Evolutionary conservation across 2,797 vertebrate species (phyloP), one percentile per base, ranked within the genome.

Genomic region (Cygnus olor): DNA sequence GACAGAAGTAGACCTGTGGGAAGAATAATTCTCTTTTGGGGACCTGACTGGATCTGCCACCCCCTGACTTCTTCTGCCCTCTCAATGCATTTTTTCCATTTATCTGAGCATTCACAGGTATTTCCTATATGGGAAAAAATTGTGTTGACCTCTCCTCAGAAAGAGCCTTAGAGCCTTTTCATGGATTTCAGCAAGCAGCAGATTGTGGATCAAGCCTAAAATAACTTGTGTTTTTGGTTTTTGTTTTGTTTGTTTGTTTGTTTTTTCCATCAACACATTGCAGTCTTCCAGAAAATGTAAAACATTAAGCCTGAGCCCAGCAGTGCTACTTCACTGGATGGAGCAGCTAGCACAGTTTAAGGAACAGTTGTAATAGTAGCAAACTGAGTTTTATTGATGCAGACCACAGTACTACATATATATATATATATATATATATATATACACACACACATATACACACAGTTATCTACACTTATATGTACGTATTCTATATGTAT

Each of bases 181-280:
- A 9, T 56, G 49, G 38, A 82, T 82, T 87, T 89, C 49, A 68
- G 68, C 49, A 79, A 85, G 54, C 18, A 76, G 25, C 0, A 1
- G 68, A 76, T 95, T 76, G 85, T 49, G 49, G 45, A 85, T 77
- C n/a, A 80, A 88, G 60, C 51, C 72, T 72, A 65, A 91, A 74
- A 51, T 89, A 91, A 85, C 73, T 19, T 47, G 57, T 28, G 27
- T 53, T 53, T 53, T 53, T 0, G 25, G 14, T 15, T 28, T 53
- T 53, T 15, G 27, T 28, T 53, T 60, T 58, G 13, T 60, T 60
- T 61, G 25, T 7, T 38, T 61, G 61, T 7, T 38, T 61, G 61
- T 78, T 80, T 44, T 53, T 78, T 69, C 56, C 45, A 71, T 63
- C 65, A 32, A 69, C 56, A 40, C 40, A 19, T 89, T 76, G 85